These are phyloP conservation scores for Acanthaster planci DNA, from an alignment of 35 echinoderm and acorn worm species.

Conservation along the genomic window DNA sequence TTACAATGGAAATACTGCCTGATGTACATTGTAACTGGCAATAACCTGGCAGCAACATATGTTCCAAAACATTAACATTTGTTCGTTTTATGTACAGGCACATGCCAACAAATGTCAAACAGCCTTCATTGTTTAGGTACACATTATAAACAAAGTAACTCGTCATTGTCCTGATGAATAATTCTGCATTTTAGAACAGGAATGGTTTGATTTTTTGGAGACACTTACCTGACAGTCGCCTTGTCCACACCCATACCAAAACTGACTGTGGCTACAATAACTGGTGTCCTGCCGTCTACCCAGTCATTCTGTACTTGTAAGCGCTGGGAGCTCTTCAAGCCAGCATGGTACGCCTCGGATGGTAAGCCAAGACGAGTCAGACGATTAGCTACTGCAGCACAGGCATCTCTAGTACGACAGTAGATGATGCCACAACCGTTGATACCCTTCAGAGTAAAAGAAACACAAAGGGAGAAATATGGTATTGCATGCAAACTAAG, in stretches of 20 bases:
- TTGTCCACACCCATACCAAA: constrained; percentile 99
- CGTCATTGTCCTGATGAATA: no score
- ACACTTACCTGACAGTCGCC: constrained; percentile 87
- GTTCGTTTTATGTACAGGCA: no score
- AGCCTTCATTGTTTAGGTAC: no score
- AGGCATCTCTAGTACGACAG: constrained; percentile 84
- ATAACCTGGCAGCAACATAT: no score
- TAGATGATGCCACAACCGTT: constrained; percentile 96
- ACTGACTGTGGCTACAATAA: constrained; percentile 98
- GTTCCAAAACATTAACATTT: no score
- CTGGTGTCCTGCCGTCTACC: constrained; percentile 83
- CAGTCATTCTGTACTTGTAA: constrained; percentile 81
- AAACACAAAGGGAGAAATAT: constrained; percentile 4
- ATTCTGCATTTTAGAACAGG: not conserved
- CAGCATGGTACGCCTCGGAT: constrained; percentile 82
- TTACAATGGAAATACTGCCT: no score
- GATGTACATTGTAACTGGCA: no score
- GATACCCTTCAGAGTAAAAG: constrained; percentile 26
- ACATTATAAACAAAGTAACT: no score
- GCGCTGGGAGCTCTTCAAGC: constrained; percentile 75
- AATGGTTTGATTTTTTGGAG: not conserved
- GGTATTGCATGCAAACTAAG: not conserved
- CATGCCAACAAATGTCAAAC: no score
- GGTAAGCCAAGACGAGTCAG: constrained; percentile 65
- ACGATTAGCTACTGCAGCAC: constrained; percentile 63